Percentiles rank a stretch among this genome's conserved stretches.
Evolutionary conservation across 2,888 invertebrate genomes (phyloP).

Genomic region (Pyralis farinalis): DNA sequence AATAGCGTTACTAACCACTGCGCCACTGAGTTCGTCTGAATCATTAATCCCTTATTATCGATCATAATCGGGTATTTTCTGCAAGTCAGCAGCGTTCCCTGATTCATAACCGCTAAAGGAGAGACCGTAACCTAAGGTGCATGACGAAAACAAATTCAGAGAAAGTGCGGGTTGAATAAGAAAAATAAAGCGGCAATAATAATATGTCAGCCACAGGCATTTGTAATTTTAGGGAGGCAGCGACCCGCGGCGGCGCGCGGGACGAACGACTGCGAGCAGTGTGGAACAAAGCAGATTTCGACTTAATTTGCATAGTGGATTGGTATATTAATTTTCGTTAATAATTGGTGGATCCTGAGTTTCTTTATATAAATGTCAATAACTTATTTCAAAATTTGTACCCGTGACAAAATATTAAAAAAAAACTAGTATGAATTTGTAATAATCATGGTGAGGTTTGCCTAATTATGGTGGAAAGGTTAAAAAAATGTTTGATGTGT

Average conservation of each 20-base stretch:
- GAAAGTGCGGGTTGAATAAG: constrained; percentile 14
- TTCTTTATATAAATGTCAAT: too few species aligned
- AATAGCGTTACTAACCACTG: too few species aligned
- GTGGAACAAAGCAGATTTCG: background rate
- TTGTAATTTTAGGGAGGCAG: constrained; percentile 15
- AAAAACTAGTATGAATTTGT: too few species aligned
- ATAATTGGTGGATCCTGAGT: background rate
- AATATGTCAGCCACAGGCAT: constrained; percentile 32
- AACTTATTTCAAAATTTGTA: too few species aligned
- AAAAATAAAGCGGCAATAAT: constrained; percentile 32
- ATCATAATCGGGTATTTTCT: too few species aligned
- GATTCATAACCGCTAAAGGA: background rate
- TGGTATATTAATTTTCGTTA: background rate
- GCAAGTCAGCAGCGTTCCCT: too few species aligned
- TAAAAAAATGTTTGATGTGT: too few species aligned
- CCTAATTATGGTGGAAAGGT: too few species aligned
- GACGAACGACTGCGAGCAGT: background rate
- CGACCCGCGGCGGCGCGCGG: constrained; percentile 6
- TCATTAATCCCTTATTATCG: too few species aligned
- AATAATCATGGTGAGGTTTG: too few species aligned
- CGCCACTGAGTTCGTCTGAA: too few species aligned
- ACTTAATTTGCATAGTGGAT: background rate
- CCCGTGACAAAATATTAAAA: too few species aligned
- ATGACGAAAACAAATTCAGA: background rate
- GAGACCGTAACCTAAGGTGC: background rate